Base-by-base conservation (phyloP, 2,797 vertebrate genomes). In the Pseudochaenichthys georgianus region DNA sequence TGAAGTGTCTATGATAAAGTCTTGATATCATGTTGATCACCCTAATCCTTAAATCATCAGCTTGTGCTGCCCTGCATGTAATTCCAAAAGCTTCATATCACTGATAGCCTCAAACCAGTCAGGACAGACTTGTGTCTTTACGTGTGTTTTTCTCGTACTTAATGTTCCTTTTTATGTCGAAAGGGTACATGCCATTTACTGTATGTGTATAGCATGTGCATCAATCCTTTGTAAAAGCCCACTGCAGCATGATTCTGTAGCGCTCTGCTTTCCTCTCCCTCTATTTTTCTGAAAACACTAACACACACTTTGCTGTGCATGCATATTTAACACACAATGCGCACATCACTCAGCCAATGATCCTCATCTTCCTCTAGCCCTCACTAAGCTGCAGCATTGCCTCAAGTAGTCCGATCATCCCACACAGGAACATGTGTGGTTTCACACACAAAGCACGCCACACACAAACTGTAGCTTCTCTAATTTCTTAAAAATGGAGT, bases 281-380 rank as follows among this genome's bases (percentile, higher is more conserved):
- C 61, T 47, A 28, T 78, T 83, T 74, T 71, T 81, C 74, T 80
- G n/a, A 80, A 80, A 60, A 62, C 55, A 77, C 53, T 47, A 52
- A 58, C 70, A 69, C 75, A 71, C 80, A 64, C 69, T 84, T 78
- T 76, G 82, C 86, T 75, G 82, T 74, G 77, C 81, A 90, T 90
- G 80, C 80, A 92, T 90, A 85, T 88, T 88, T 86, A 82, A 85
- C 83, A 79, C 70, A 85, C 75, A 85, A 78, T 76, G 51, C 61
- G 38, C 58, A 64, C 77, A 86, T 87, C 78, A 77, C 63, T 88
- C 87, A 77, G 77, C 81, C 88, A 87, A 75, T 85, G 79, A 90
- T 86, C 83, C 84, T 82, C 82, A 84, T 84, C 83, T 75, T 87
- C 78, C 76, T 68, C 77, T 70, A 80, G 81, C 83, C 71, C 57